A percentile compares a stretch with the other conserved stretches of the same genome.
phyloP scores from a whole-genome alignment of 2,113 vertebrate species.

The Ceyx cyanopectus region DNA sequence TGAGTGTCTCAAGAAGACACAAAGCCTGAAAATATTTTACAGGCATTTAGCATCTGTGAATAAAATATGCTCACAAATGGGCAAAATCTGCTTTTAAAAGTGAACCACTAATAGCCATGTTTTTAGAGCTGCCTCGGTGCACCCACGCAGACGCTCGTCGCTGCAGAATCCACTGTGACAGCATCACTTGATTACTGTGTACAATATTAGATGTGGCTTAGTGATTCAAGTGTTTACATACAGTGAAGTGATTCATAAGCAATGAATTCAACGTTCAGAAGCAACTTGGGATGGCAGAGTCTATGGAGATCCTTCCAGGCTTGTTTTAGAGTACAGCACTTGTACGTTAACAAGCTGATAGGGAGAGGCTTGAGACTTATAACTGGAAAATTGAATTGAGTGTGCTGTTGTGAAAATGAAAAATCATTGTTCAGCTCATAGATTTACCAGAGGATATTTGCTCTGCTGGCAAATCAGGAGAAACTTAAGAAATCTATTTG shows the following conservation, averaged over 20 bases:
- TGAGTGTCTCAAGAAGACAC: not conserved
- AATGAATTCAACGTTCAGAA: not conserved
- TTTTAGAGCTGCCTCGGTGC: not conserved
- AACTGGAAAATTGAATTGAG: constrained; percentile 59
- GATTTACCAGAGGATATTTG: constrained; percentile 40
- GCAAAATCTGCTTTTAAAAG: not conserved
- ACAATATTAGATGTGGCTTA: not conserved
- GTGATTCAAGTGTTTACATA: constrained; percentile 49
- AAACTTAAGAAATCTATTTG: constrained; percentile 22
- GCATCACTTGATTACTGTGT: not conserved
- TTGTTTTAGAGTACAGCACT: not conserved
- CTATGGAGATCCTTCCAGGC: constrained; percentile 1
- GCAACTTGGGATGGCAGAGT: not conserved
- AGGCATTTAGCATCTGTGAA: not conserved
- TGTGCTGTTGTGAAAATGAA: constrained; percentile 36
- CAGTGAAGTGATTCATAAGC: constrained; percentile 28
- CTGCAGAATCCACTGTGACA: not conserved
- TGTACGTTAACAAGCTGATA: constrained; percentile 22
- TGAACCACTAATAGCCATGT: not conserved
- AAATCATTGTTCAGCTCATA: constrained; percentile 31
- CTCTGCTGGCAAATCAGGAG: constrained; percentile 16
- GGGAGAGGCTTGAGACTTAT: constrained; percentile 39
- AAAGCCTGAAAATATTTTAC: not conserved
- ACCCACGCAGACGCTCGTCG: not conserved
- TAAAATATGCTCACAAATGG: not conserved